Evolutionary conservation across 2,888 invertebrate genomes (phyloP), one percentile per base, ranked within the genome.

Genomic region (Epicampocera succincta): DNA sequence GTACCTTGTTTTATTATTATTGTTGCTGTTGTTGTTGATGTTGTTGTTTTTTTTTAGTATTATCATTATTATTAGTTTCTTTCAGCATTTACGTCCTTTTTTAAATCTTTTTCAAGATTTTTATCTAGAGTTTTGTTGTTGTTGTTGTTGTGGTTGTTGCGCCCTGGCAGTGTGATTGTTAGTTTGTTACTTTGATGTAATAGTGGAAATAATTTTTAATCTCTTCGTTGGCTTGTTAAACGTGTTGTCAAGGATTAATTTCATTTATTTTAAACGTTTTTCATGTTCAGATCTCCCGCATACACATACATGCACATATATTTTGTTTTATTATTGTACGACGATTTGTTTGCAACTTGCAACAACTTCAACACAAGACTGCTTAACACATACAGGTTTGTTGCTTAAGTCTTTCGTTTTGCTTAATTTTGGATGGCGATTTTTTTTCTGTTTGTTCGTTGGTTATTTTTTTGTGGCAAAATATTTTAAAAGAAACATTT

Each of bases 241-340:
- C 78, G 54, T 78, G 88, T 87, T 89, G 88, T 89, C 89, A 88
- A 87, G 89, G 89, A 89, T 89, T 89, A 89, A 89, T 89, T 89
- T 89, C 88, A 88, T 89, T 82, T 89, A 89, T 88, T 88, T 87
- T 84, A 85, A 84, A 84, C 84, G 82, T 74, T 82, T 82, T 78
- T 82, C 82, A 71, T 80, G 80, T 80, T 77, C 61, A 66, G 72
- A 86, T 88, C 88, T 89, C 89, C 88, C 88, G 88, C 88, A 88
- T 87, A 87, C 85, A 58, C 42, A 56, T 85, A 11, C 29, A 56
- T 2, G 21, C 4, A 15, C 4, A 48, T 85, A 61, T 72, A 42
- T 46, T 46, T 15, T 46, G 11, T 12, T n/a, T 11, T 46, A 2
- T 46, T 17, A 17, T 46, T 54, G n/a, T 48, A 50, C n/a, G 17